Evolutionary conservation across 1,140 invertebrate species (phyloP).

Genomic region (Dinoponera quadriceps): DNA sequence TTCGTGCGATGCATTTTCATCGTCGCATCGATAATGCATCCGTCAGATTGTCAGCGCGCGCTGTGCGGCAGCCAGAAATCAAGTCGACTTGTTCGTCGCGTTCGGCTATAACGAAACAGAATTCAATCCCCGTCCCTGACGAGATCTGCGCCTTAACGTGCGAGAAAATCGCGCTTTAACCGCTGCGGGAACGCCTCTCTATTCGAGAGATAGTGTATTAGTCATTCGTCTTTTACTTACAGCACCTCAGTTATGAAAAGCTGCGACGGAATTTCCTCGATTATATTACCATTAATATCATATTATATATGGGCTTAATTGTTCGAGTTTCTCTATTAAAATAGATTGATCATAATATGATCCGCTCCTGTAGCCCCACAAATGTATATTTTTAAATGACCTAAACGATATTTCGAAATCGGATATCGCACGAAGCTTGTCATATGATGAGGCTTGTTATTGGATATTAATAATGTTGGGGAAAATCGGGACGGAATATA

Average conservation of each 20-base stretch:
- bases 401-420: not conserved
- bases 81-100: slow-evolving; percentile 43
- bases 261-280: slow-evolving; percentile 36
- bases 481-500: not conserved
- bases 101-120: slow-evolving; percentile 16
- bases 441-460: too few species aligned
- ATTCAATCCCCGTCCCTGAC: slow-evolving; percentile 34
- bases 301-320: too few species aligned
- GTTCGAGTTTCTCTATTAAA: too few species aligned
- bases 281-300: not conserved
- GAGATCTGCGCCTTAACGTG: not conserved
- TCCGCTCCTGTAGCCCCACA: too few species aligned
- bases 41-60: slow-evolving; percentile 49
- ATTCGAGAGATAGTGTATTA: slow-evolving; percentile 19
- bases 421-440: not conserved
- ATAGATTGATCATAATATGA: too few species aligned
- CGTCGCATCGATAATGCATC: slow-evolving; percentile 59
- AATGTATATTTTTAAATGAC: too few species aligned
- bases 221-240: slow-evolving; percentile 36
- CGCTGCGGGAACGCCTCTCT: slow-evolving; percentile 20
- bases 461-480: too few species aligned
- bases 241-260: slow-evolving; percentile 2
- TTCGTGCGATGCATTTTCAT: slow-evolving; percentile 56
- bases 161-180: slow-evolving; percentile 29
- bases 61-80: slow-evolving; percentile 31